Evolutionary conservation across 1,140 invertebrate species (phyloP).

Genomic region (Calephelis nemesis): DNA sequence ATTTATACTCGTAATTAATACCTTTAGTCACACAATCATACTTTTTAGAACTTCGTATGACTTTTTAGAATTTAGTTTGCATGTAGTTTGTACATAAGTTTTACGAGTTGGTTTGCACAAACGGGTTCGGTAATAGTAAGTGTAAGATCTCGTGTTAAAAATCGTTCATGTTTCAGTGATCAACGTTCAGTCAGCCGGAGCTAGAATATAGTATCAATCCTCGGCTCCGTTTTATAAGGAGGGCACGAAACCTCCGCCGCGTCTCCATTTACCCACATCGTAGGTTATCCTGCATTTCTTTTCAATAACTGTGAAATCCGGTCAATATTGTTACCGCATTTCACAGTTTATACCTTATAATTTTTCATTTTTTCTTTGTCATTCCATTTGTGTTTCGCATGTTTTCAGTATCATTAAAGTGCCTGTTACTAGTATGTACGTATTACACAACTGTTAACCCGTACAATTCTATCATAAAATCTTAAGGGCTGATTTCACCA

Average conservation of each 20-base stretch:
- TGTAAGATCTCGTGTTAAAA: conserved; percentile 53
- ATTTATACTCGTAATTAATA: too few species aligned
- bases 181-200: conserved; percentile 68
- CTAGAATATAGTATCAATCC: conserved; percentile 64
- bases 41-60: background rate
- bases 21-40: too few species aligned
- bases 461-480: too few species aligned
- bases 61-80: conserved; percentile 21
- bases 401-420: background rate
- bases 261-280: conserved; percentile 65
- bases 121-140: conserved; percentile 51
- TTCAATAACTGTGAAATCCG: conserved; percentile 39
- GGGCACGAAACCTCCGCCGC: conserved; percentile 66
- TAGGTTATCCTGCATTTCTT: conserved; percentile 72
- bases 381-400: background rate
- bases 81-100: conserved; percentile 27
- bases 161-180: conserved; percentile 73
- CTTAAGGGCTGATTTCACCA: too few species aligned
- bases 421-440: too few species aligned
- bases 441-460: too few species aligned
- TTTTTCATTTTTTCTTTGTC: conserved; percentile 7
- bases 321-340: conserved; percentile 22
- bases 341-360: conserved; percentile 6
- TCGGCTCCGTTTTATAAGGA: conserved; percentile 57
- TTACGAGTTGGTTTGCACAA: conserved; percentile 46